Evolutionary conservation across 2,113 vertebrate genomes (phyloP), one percentile per base, ranked within the genome.

Genomic region (Sitta europaea): DNA sequence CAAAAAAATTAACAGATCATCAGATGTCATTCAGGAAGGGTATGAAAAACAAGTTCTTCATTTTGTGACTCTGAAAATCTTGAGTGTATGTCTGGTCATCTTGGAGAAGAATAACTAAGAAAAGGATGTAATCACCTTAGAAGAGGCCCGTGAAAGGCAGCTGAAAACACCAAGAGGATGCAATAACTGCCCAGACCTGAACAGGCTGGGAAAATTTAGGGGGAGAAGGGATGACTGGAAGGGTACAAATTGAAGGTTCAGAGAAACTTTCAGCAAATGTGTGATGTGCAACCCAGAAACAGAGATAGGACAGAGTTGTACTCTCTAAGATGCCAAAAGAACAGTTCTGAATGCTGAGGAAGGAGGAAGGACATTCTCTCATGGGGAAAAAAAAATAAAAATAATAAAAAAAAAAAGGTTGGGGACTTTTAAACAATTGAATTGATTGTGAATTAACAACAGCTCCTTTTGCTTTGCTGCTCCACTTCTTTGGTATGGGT

Each of bases 11-110:
- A 77, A 71, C 11, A 53, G 45, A 86, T 76, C 40, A 59, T 76
- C 68, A 87, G 51, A 48, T 4, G 16, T 77, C 77, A 84, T 78
- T 85, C 65, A 67, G 43, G 16, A 91, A 87, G 51, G 23, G 18
- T 27, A 85, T 11, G 43, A 78, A 94, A 96, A 93, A 92, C 77
- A 91, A 93, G 23, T 66, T 27, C 25, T 74, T 78, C 12, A 35
- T 71, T 84, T 74, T 90, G 18, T 48, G 70, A 70, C 25, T 43
- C 8, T 9, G 25, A 53, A 73, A 92, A 33, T 65, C 31, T 58
- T 51, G 17, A 57, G 7, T 12, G 22, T 24, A 53, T 18, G 2
- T 28, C 47, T 77, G 15, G 17, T 40, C 45, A 89, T 31, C 59
- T 20, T 11, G 4, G 36, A 80, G 74, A 92, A 74, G 17, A 55